Percentiles rank a stretch among this genome's conserved stretches.
These are phyloP conservation scores for Sphaeridia pumilis DNA, from an alignment of 2,888 invertebrate species.

Conservation along the genomic window DNA sequence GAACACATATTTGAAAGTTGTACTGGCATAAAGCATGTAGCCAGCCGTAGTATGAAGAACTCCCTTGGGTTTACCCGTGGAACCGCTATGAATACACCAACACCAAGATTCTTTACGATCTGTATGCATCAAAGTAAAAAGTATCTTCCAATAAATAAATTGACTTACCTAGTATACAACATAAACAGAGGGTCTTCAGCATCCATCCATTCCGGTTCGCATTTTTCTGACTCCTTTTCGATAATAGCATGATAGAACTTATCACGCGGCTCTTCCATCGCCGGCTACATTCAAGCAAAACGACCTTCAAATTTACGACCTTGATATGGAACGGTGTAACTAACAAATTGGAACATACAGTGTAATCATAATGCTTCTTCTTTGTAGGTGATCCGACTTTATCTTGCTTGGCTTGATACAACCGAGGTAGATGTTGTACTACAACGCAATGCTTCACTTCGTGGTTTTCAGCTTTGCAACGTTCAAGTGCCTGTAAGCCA, in stretches of 20 bases:
- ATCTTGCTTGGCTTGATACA: slow-evolving; percentile 39
- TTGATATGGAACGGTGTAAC: too few species aligned
- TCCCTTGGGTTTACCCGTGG: slow-evolving; percentile 97
- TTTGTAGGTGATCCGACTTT: slow-evolving; percentile 39
- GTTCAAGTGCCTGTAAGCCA: slow-evolving; percentile 50
- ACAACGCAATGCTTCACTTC: slow-evolving; percentile 71
- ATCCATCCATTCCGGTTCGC: slow-evolving; percentile 88
- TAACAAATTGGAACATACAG: slow-evolving; percentile 27
- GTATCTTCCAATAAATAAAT: too few species aligned
- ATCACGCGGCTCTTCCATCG: slow-evolving; percentile 66
- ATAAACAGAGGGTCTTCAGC: slow-evolving; percentile 96
- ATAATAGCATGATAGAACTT: slow-evolving; percentile 88
- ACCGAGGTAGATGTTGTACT: slow-evolving; percentile 70
- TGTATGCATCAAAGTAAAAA: too few species aligned
- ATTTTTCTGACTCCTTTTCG: slow-evolving; percentile 63
- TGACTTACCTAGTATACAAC: slow-evolving; percentile 86
- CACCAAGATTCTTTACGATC: not conserved
- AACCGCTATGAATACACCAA: slow-evolving; percentile 66
- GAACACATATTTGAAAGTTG: slow-evolving; percentile 92
- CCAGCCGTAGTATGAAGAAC: slow-evolving; percentile 92
- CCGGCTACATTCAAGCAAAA: too few species aligned
- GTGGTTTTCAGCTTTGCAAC: slow-evolving; percentile 58
- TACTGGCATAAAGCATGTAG: slow-evolving; percentile 73
- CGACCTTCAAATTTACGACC: too few species aligned
- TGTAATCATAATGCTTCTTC: slow-evolving; percentile 39